These are phyloP conservation scores for Phataginus tetradactyla DNA, from an alignment of 2,797 vertebrate species.

Conservation along the genomic window DNA sequence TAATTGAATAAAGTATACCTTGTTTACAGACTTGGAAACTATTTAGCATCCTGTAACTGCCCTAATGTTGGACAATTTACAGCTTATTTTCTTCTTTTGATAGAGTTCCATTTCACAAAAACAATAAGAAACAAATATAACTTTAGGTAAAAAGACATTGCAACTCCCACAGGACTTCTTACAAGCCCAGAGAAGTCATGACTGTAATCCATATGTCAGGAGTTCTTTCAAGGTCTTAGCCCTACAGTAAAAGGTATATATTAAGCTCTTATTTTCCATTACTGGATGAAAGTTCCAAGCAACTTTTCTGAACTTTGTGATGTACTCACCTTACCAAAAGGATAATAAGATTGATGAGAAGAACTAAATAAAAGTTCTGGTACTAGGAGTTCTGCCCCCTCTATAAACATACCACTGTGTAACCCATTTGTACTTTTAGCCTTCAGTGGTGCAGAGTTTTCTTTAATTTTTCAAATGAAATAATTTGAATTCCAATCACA, in stretches of 20 bases:
- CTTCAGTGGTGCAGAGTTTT: not conserved
- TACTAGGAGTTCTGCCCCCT: not conserved
- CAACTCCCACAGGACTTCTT: not conserved
- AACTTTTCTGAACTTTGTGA: not conserved
- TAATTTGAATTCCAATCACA: not conserved
- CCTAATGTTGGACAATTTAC: not conserved
- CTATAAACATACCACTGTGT: not conserved
- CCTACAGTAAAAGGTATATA: not conserved
- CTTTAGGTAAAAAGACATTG: not conserved
- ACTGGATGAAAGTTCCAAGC: not conserved
- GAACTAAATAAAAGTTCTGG: not conserved
- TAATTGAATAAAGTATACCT: not conserved
- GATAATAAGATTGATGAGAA: not conserved
- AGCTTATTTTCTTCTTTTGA: not conserved
- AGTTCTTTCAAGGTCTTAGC: not conserved
- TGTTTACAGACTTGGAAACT: constrained; percentile 31
- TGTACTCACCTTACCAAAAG: not conserved
- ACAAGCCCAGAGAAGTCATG: not conserved
- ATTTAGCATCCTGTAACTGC: not conserved
- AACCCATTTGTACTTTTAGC: not conserved
- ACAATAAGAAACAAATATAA: not conserved
- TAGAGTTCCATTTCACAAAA: not conserved
- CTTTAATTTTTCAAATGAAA: constrained; percentile 26
- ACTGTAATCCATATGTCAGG: not conserved
- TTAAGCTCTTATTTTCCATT: not conserved